phyloP scores from a whole-genome alignment of 2,888 invertebrate genomes.

The Nemoura dubitans region DNA sequence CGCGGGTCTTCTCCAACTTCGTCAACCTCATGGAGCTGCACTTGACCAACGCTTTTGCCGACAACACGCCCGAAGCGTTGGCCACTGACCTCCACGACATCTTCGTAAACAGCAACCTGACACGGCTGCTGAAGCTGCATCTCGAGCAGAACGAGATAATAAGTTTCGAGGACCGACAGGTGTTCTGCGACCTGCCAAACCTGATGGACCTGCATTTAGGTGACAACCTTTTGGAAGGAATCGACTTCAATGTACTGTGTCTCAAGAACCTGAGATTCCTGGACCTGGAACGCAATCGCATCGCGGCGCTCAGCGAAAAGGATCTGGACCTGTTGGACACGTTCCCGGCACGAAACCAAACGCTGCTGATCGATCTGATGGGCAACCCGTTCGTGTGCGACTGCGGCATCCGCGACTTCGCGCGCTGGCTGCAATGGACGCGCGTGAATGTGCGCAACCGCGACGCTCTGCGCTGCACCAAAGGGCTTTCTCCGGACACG shows the following conservation, averaged over 20 bases:
- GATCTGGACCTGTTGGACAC: conserved; percentile 68
- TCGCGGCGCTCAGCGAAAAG: conserved; percentile 65
- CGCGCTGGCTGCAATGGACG: conserved; percentile 71
- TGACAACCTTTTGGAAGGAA: conserved; percentile 68
- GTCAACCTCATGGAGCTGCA: conserved; percentile 74
- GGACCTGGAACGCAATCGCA: conserved; percentile 74
- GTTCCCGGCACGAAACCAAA: conserved; percentile 62
- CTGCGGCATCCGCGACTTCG: conserved; percentile 68
- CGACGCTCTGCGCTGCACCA: conserved; percentile 65
- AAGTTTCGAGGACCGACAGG: conserved; percentile 69
- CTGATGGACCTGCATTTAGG: conserved; percentile 75
- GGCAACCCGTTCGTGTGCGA: conserved; percentile 77
- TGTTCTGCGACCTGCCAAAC: conserved; percentile 76
- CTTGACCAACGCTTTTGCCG: conserved; percentile 77
- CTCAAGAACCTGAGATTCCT: conserved; percentile 71
- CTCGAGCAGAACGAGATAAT: conserved; percentile 80
- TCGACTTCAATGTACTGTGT: conserved; percentile 74
- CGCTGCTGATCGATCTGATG: conserved; percentile 69
- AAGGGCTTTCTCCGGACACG: conserved; percentile 54
- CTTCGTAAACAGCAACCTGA: conserved; percentile 73
- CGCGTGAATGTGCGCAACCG: conserved; percentile 68
- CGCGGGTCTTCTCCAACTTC: conserved; percentile 75
- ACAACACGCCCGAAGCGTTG: conserved; percentile 68
- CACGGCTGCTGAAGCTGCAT: conserved; percentile 73
- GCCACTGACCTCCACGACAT: conserved; percentile 76